Conservation (phyloP, 2,113 vertebrate species). For the Chaetops frenatus region DNA sequence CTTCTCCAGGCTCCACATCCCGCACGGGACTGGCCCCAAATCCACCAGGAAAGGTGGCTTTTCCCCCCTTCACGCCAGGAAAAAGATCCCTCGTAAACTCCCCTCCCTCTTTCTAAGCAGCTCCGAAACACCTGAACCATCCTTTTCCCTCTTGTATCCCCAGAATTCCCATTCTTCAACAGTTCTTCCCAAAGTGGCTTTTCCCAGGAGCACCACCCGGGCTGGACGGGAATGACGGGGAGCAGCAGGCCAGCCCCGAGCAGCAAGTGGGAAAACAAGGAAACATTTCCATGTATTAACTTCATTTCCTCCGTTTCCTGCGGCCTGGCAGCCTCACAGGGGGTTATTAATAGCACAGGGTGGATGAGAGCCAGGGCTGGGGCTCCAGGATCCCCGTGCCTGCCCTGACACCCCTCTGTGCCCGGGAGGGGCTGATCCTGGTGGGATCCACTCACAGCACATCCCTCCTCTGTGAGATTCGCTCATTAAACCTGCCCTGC, state of each 20-base stretch:
- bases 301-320: constrained; percentile 29
- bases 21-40: not conserved
- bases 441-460: not conserved
- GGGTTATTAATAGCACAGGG: not conserved
- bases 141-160: not conserved
- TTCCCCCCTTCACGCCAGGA: not conserved
- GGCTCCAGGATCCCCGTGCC: not conserved
- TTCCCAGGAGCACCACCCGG: not conserved
- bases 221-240: not conserved
- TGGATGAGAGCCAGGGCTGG: not conserved
- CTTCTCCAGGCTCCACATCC: not conserved
- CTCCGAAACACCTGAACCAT: not conserved
- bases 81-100: not conserved
- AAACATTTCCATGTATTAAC: constrained; percentile 49
- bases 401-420: not conserved
- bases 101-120: not conserved
- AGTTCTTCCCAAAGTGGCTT: not conserved
- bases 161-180: not conserved
- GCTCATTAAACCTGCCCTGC: fast-evolving
- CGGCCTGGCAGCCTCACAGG: not conserved
- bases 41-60: not conserved
- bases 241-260: not conserved
- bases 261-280: constrained; percentile 15
- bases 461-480: not conserved
- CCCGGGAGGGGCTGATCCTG: fast-evolving